A percentile compares a stretch with the other conserved stretches of the same genome.
phyloP scores from a whole-genome alignment of 2,797 vertebrate genomes.

The Masticophis lateralis region DNA sequence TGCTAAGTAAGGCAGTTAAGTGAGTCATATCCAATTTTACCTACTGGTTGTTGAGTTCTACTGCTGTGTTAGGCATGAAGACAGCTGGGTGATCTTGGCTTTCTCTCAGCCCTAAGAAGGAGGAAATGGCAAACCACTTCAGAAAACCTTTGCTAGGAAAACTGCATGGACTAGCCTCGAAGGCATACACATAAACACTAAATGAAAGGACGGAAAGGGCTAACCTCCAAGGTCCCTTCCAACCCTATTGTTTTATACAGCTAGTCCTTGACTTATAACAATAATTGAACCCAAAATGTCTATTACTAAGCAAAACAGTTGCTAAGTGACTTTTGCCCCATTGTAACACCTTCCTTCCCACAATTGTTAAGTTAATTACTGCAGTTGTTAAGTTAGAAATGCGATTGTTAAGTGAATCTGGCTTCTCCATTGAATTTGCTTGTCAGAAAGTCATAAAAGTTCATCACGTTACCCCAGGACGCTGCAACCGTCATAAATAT shows the following conservation, averaged over 20 bases:
- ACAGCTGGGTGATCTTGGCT: not conserved
- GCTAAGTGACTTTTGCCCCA: not conserved
- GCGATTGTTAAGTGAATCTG: not conserved
- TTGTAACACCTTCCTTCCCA: not conserved
- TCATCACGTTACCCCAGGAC: too few relatives aligned
- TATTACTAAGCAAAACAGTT: not conserved
- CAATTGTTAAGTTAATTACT: not conserved
- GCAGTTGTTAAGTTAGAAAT: not conserved
- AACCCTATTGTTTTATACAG: not conserved
- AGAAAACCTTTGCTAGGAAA: not conserved
- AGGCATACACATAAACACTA: not conserved
- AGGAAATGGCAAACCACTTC: not conserved
- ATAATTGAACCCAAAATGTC: not conserved
- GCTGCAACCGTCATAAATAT: too few relatives aligned
- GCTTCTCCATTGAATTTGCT: too few relatives aligned
- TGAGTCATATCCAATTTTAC: not conserved
- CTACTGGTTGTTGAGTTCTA: not conserved
- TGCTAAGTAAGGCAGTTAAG: not conserved
- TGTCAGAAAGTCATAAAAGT: too few relatives aligned
- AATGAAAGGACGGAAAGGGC: not conserved
- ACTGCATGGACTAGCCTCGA: not conserved
- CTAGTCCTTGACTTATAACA: not conserved
- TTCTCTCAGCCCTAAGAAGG: not conserved
- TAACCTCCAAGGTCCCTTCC: not conserved
- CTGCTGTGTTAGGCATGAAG: not conserved